Conservation (phyloP, 2,888 invertebrate genomes). For the Parelbella ahira region DNA sequence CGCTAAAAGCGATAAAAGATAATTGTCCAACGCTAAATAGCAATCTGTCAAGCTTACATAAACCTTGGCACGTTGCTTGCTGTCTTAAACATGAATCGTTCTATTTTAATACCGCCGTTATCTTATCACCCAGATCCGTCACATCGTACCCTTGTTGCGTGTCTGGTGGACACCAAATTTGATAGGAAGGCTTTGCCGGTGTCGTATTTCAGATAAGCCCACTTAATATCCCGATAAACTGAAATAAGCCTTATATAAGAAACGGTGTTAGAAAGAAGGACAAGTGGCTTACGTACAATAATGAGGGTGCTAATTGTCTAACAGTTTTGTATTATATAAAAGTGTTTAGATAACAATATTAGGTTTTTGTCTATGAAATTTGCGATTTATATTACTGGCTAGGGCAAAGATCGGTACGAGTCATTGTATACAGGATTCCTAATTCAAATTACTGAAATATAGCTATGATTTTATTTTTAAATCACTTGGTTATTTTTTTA, state of each 20-base stretch:
- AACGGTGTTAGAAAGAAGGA: constrained; percentile 26
- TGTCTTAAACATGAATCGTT: constrained; percentile 9
- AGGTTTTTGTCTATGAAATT: too few species aligned
- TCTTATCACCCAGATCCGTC: constrained; percentile 37
- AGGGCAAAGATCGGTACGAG: too few species aligned
- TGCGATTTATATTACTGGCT: too few species aligned
- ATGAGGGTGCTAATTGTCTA: constrained; percentile 21
- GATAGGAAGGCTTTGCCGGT: constrained; percentile 40
- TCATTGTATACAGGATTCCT: too few species aligned
- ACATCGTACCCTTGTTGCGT: constrained; percentile 38
- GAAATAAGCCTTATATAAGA: constrained; percentile 32
- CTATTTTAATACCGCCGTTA: constrained; percentile 28
- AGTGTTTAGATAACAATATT: too few species aligned
- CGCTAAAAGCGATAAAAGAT: too few species aligned
- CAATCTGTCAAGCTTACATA: not conserved
- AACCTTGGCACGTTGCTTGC: constrained; percentile 3
- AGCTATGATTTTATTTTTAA: too few species aligned
- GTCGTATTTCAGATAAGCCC: constrained; percentile 43
- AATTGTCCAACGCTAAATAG: too few species aligned
- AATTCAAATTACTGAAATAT: too few species aligned
- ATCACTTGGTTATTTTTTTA: too few species aligned
- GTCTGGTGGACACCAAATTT: constrained; percentile 36
- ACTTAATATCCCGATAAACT: constrained; percentile 38
- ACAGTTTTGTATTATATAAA: too few species aligned
- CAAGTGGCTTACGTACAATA: constrained; percentile 21